phyloP scores from a whole-genome alignment of 37 sponge, comb jelly and placozoan genomes.

The Axinella damicornis region DNA sequence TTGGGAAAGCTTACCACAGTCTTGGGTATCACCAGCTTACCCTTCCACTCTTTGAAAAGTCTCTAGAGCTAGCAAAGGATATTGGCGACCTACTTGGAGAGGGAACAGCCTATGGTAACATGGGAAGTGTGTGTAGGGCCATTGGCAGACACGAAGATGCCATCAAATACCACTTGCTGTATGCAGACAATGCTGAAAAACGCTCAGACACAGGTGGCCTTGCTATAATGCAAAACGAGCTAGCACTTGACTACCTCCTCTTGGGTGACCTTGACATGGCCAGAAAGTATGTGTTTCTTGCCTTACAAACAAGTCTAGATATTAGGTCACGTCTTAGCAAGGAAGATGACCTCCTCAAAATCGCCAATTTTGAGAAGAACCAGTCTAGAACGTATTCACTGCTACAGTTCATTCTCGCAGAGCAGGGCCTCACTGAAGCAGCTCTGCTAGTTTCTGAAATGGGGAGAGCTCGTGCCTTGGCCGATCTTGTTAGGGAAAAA shows the following conservation, averaged over 20 bases:
- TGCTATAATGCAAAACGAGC: slow-evolving; percentile 64
- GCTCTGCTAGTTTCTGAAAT: slow-evolving; percentile 53
- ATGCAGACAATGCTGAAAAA: slow-evolving; percentile 48
- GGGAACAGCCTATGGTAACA: slow-evolving; percentile 62
- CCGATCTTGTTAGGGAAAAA: slow-evolving; percentile 15
- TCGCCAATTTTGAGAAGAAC: slow-evolving; percentile 63
- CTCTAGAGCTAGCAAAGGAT: slow-evolving; percentile 33
- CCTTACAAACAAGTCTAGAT: slow-evolving; percentile 20
- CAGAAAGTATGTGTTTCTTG: slow-evolving; percentile 35
- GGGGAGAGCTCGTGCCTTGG: slow-evolving; percentile 53
- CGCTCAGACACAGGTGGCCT: slow-evolving; percentile 48
- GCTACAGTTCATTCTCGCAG: slow-evolving; percentile 34
- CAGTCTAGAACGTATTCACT: slow-evolving; percentile 28
- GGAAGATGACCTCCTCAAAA: slow-evolving; percentile 56
- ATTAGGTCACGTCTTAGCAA: slow-evolving; percentile 10
- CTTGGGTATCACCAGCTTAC: neutral
- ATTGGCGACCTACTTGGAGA: slow-evolving; percentile 31
- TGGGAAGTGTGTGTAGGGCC: slow-evolving; percentile 50
- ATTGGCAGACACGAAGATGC: slow-evolving; percentile 41
- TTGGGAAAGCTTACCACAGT: slow-evolving; percentile 50
- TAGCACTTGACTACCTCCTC: slow-evolving; percentile 46
- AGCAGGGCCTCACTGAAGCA: slow-evolving; percentile 28
- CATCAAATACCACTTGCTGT: slow-evolving; percentile 47
- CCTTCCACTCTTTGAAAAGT: slow-evolving; percentile 18
- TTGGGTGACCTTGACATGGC: slow-evolving; percentile 17